phyloP scores from a whole-genome alignment of 2,888 invertebrate species.

The Creontiades dilutus region DNA sequence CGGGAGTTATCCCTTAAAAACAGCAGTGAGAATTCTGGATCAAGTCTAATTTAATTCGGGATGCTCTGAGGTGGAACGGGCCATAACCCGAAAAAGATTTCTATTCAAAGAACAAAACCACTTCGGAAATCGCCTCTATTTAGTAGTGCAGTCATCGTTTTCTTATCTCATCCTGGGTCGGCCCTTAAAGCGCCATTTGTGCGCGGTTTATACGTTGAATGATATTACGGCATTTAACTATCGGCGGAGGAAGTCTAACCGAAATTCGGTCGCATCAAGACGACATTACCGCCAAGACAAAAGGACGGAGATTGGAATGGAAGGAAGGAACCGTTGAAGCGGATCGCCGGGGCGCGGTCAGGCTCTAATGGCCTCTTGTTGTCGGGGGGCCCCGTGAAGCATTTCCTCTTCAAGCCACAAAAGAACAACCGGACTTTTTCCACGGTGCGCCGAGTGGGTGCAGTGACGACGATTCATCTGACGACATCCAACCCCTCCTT shows the following conservation, averaged over 20 bases:
- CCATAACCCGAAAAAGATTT: no score
- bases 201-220: no score
- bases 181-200: no score
- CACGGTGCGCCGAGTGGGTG: constrained; percentile 25
- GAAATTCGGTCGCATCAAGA: constrained; percentile 42
- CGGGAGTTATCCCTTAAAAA: no score
- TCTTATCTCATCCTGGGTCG: no score
- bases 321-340: constrained; percentile 29
- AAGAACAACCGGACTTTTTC: background rate
- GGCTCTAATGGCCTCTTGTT: constrained; percentile 44
- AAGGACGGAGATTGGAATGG: constrained; percentile 48
- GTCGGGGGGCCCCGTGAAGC: background rate
- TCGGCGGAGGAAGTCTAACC: constrained; percentile 27
- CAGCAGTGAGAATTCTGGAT: no score
- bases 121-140: no score
- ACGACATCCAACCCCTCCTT: background rate
- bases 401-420: constrained; percentile 23
- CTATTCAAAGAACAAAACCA: no score
- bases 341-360: constrained; percentile 51
- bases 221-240: background rate
- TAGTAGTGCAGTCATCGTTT: no score
- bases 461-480: background rate
- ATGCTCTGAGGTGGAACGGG: no score
- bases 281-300: constrained; percentile 28
- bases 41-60: no score